Evolutionary conservation across 2,113 vertebrate species (phyloP), one percentile per base, ranked within the genome.

Genomic region (Oenanthe melanoleuca): DNA sequence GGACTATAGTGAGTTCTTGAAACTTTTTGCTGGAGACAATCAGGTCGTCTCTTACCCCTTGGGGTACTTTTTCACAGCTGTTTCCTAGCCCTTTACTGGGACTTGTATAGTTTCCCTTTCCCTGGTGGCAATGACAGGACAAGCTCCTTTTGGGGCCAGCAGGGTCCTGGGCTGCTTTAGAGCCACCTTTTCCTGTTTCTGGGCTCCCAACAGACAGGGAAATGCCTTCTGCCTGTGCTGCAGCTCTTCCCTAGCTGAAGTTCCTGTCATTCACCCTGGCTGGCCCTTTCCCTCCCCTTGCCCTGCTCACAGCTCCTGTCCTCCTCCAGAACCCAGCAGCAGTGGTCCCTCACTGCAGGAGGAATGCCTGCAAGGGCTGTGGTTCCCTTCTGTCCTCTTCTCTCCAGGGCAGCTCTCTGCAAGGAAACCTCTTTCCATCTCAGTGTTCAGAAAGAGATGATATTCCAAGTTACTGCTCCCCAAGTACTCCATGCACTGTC

Each of bases 231-330:
- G 23, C 61, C n/a, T 9, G 6, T 71, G 29, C 65, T 53, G 49
- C 79, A 59, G 47, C 24, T n/a, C 40, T 56, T 47, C 16, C 42
- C 40, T 49, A 2, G 28, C 31, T 61, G 42, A 40, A 61, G 7
- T 31, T n/a, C 2, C 37, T 50, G 24, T 40, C 24, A 28, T 25
- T 83, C 19, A 59, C 28, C 13, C 19, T 49, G 28, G 9, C 47
- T 74, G 61, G 9, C 19, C 31, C 38, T 79, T 73, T 44, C 11
- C 18, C 5, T 87, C 24, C 12, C 10, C n/a, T 22, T 45, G 28
- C 38, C 33, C 64, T 23, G 34, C 56, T 24, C 0, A 0, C 17
- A 40, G 61, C 5, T 6, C 20, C 24, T 45, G 37, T 44, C 31
- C 52, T 71, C 38, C 49, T 60, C 11, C 6, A n/a, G 53, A 14